Base-by-base conservation (phyloP, 2,888 invertebrate genomes). In the Nudaria mundana region DNA sequence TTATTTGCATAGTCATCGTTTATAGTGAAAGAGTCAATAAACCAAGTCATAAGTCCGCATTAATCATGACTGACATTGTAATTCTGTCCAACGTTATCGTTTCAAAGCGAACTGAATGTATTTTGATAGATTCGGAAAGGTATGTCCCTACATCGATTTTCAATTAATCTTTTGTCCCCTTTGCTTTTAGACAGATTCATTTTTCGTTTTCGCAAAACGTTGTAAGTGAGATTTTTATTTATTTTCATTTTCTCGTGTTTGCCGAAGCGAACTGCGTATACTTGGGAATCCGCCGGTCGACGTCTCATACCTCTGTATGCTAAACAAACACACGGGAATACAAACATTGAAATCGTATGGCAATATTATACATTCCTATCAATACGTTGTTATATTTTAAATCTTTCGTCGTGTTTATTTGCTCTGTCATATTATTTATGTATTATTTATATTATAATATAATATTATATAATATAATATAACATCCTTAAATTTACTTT, bases 101-200 rank as follows among this genome's bases (percentile, higher is more conserved):
- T 74, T 71, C 60, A 76, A 81, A 78, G 75, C 80, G 73, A 76
- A 77, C 76, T 72, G 73, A 79, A 81, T 76, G 74, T 75, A 71
- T 80, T 83, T 77, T 79, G 78, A 82, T 82, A 83, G 78, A 78
- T 76, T 78, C 66, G 76, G 75, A 67, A 76, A 81, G 79, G 81
- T 78, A 75, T 75, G 71, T 72, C 73, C 71, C 67, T 57, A 63
- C 78, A 84, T 84, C 68, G 82, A 84, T 85, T 86, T 83, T 81
- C 79, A 85, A 84, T 86, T 85, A 81, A 84, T 83, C 83, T 82
- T 82, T 80, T 81, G 79, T 79, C 73, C 80, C 76, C 71, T 77
- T 77, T 71, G 63, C 69, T 73, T 74, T 77, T 68, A 67, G 76
- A 74, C 72, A 72, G 71, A 75, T 72, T 76, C 73, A 77, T 78